Evolutionary conservation across 2,113 vertebrate species (phyloP), one percentile per base, ranked within the genome.

Genomic region (Benitochromis conjunctus): DNA sequence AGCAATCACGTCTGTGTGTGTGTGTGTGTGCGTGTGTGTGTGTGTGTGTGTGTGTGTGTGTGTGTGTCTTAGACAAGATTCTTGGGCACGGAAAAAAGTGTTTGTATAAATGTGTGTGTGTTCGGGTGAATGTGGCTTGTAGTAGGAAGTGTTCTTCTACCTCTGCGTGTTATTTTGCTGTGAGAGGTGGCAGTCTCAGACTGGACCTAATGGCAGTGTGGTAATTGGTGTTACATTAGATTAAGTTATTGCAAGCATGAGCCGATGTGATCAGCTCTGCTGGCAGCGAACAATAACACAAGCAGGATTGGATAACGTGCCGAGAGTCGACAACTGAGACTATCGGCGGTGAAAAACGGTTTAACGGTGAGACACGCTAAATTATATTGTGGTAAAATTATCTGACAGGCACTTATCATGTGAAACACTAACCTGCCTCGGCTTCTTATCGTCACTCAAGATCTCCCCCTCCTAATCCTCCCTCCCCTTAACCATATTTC

Each of bases 181-280:
- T 9, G 10, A 87, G 79, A 77, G 78, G 21, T 54, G 1, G 53
- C n/a, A 10, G 21, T 11, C 80, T 86, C 89, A 89, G 41, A 26
- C 83, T 31, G 81, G 58, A 41, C 82, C 83, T 85, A 57, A 86
- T 54, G 10, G 82, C 66, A 8, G 82, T 18, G 2, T 80, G 66
- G 26, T 88, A 91, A 91, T 88, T 81, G 77, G 46, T 82, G 80
- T 84, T 54, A 62, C 88, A 92, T 93, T 88, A 83, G 82, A 90
- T 93, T 79, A 89, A 26, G 29, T 79, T 89, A 89, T 92, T 83
- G 36, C 13, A 56, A 21, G 66, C 55, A 86, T 21, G 76, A 83
- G 89, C n/a, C 18, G 58, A 86, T 88, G 55, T 26, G 76, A 89
- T 90, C 79, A 56, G 74, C 60, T 71, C 71, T 4, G 79, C 34